A percentile compares a stretch with the other conserved stretches of the same genome.
Conservation (phyloP, 2,797 vertebrate species). For the Lycodopsis pacificus region DNA sequence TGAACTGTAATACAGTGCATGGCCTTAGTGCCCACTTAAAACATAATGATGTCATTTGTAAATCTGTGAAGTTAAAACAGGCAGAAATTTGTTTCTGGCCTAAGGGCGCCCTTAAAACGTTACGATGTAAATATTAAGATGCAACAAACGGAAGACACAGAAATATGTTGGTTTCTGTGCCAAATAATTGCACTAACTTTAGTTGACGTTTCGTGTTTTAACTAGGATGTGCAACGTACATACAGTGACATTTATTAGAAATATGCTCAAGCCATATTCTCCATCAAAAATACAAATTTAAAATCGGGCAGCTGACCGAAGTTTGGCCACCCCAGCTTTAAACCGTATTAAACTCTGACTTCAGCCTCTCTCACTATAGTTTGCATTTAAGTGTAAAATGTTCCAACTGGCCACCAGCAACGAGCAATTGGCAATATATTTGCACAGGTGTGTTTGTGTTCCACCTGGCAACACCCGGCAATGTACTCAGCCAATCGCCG, state of each 20-base stretch:
- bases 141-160: not conserved
- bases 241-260: not conserved
- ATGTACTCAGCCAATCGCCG: too few relatives aligned
- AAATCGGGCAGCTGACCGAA: not conserved
- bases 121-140: not conserved
- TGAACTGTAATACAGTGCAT: too few relatives aligned
- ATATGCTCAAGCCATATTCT: not conserved
- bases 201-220: not conserved
- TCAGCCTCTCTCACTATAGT: too few relatives aligned
- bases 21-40: not conserved
- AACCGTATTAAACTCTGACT: not conserved
- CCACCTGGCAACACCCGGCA: too few relatives aligned
- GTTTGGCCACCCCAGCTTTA: not conserved
- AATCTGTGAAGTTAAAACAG: too few relatives aligned
- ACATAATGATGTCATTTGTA: not conserved
- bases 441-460: too few relatives aligned
- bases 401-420: too few relatives aligned
- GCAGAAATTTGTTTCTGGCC: too few relatives aligned
- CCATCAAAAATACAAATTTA: not conserved
- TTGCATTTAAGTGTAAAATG: too few relatives aligned
- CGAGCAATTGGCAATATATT: too few relatives aligned
- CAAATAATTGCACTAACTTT: not conserved
- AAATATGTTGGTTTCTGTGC: not conserved
- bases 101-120: too few relatives aligned
- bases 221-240: not conserved